These are phyloP conservation scores for Latheticus oryzae DNA, from an alignment of 2,888 invertebrate species.

Conservation along the genomic window DNA sequence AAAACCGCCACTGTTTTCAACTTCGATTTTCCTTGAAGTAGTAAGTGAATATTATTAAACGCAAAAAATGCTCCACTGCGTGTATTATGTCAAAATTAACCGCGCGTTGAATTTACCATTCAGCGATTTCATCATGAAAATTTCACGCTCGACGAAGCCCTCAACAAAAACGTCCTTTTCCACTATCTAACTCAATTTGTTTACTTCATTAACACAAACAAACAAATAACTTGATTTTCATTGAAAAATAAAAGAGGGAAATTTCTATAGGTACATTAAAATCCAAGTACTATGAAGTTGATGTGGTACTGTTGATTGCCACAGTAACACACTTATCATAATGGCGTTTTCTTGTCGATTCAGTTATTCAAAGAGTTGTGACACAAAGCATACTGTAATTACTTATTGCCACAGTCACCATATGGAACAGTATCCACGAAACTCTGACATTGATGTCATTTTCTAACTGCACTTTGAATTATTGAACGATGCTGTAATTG, in stretches of 20 bases:
- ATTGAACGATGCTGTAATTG: slow-evolving; percentile 32
- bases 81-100: slow-evolving; percentile 22
- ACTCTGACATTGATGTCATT: slow-evolving; percentile 6
- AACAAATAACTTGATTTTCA: too few species aligned
- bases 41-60: too few species aligned
- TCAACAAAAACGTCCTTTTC: slow-evolving; percentile 7
- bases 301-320: slow-evolving; percentile 41
- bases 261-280: too few species aligned
- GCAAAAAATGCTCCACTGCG: slow-evolving; percentile 2
- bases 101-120: slow-evolving; percentile 18
- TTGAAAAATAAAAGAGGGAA: too few species aligned
- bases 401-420: slow-evolving; percentile 18
- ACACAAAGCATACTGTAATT: slow-evolving; percentile 33
- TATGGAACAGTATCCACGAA: slow-evolving; percentile 25
- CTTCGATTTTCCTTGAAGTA: too few species aligned
- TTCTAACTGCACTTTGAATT: slow-evolving; percentile 36
- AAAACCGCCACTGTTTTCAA: too few species aligned
- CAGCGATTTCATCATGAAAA: slow-evolving; percentile 19
- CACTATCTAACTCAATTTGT: slow-evolving; percentile 1
- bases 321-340: slow-evolving; percentile 42
- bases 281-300: slow-evolving; percentile 22
- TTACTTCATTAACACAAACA: slow-evolving; percentile 9
- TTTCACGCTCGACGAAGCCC: slow-evolving; percentile 16
- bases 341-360: slow-evolving; percentile 37
- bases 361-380: slow-evolving; percentile 21